Conservation (phyloP, 2,797 vertebrate species). For the Tenualosa ilisha region DNA sequence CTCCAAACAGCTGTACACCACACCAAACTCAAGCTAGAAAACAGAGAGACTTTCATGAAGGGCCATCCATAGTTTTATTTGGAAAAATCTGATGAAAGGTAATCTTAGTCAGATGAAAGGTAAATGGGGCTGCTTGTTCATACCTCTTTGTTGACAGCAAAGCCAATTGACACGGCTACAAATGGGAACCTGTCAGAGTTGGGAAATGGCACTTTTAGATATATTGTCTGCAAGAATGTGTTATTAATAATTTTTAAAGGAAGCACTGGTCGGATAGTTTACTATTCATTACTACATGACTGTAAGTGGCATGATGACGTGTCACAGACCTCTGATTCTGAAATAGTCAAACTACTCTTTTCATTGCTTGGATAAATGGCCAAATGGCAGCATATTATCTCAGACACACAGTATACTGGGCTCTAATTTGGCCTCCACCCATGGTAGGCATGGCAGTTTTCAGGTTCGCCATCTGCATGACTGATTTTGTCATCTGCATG, state of each 20-base stretch:
- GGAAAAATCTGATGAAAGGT: too few species aligned
- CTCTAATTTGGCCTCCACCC: too few species aligned
- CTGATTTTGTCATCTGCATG: too few species aligned
- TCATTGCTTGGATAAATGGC: background rate
- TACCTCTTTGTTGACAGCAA: constrained; percentile 90
- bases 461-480: too few species aligned
- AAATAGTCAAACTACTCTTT: background rate
- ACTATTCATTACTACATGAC: background rate
- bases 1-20: constrained; percentile 92
- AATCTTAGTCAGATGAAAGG: background rate
- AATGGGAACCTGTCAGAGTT: constrained; percentile 84
- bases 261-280: background rate
- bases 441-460: too few species aligned
- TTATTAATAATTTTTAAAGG: background rate
- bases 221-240: background rate
- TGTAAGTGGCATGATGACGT: background rate
- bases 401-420: background rate
- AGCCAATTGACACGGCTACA: constrained; percentile 91
- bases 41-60: background rate
- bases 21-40: constrained; percentile 85
- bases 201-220: background rate
- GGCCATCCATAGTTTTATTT: background rate
- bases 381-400: background rate
- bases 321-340: background rate
- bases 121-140: constrained; percentile 6